Evolutionary conservation across 1,140 invertebrate species (phyloP).

Genomic region (Metaphire vulgaris): DNA sequence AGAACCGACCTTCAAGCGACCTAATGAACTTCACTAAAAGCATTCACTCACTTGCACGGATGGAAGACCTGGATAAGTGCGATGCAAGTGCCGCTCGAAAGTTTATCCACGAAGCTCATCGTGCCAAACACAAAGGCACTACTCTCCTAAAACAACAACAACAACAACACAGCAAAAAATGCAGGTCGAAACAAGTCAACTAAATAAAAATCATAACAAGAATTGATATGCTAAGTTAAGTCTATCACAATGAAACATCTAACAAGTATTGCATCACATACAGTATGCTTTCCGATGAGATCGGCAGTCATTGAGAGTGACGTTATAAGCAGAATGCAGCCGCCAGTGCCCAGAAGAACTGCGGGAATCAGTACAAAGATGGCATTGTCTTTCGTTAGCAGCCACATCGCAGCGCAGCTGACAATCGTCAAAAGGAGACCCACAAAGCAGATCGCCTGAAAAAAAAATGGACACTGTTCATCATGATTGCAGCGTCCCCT

Average conservation of each 20-base stretch:
- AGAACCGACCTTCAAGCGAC: too few relatives aligned
- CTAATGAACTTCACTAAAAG: too few relatives aligned
- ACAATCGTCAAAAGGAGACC: not conserved
- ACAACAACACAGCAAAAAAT: too few relatives aligned
- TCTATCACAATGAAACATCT: too few relatives aligned
- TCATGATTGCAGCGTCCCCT: too few relatives aligned
- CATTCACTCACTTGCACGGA: conserved; percentile 40
- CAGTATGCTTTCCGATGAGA: conserved; percentile 75
- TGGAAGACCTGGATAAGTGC: conserved; percentile 68
- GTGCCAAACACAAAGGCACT: conserved; percentile 90
- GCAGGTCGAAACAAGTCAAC: too few relatives aligned
- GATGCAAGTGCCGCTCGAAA: conserved; percentile 76
- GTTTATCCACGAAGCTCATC: conserved; percentile 91
- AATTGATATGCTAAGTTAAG: too few relatives aligned
- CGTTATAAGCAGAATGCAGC: conserved; percentile 78
- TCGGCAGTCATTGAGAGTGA: conserved; percentile 82
- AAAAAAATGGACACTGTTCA: too few relatives aligned
- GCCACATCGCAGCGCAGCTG: not conserved
- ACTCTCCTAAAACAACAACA: conserved; percentile 61
- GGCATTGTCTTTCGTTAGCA: not conserved
- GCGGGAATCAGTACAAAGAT: conserved; percentile 24
- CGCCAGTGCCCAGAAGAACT: conserved; percentile 67
- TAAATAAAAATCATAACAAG: too few relatives aligned
- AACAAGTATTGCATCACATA: conserved; percentile 43
- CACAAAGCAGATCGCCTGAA: not conserved